Evolutionary conservation across 2,888 invertebrate species (phyloP).

Genomic region (Zelleria hepariella): DNA sequence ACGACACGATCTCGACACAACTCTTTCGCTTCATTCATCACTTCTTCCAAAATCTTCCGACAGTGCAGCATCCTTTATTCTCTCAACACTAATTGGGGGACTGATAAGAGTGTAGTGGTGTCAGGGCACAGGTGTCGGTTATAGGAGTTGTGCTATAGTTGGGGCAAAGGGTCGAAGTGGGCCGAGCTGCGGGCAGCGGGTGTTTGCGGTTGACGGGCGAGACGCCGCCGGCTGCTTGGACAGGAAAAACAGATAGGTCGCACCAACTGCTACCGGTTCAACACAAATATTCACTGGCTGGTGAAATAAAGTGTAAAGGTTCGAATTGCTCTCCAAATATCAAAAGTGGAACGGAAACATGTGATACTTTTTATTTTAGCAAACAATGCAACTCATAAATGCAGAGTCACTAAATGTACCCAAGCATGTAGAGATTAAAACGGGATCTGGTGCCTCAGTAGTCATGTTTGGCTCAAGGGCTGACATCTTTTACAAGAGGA

Average conservation of each 20-base stretch:
- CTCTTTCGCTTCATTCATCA: too few relatives aligned
- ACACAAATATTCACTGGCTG: not conserved
- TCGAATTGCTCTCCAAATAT: not conserved
- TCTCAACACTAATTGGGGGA: not conserved
- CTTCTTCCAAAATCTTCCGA: too few relatives aligned
- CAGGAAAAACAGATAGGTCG: not conserved
- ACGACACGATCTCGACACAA: too few relatives aligned
- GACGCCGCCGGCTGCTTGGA: conserved; percentile 12
- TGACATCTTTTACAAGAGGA: conserved; percentile 9
- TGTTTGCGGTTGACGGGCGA: conserved; percentile 1
- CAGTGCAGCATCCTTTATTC: not conserved
- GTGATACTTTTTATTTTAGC: not conserved
- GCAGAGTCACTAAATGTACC: not conserved
- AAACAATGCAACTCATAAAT: not conserved
- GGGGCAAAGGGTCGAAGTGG: conserved; percentile 1
- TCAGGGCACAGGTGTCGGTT: not conserved
- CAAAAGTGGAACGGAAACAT: not conserved
- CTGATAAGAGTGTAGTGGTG: not conserved
- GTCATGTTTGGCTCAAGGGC: conserved; percentile 6
- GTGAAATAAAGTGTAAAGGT: not conserved
- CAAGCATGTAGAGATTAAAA: not conserved
- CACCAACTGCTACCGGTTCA: not conserved
- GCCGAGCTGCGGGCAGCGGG: not conserved
- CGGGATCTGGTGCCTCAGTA: not conserved
- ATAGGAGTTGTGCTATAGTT: conserved; percentile 1